These are phyloP conservation scores for Aleiodes testaceus DNA, from an alignment of 2,888 invertebrate species.

Conservation along the genomic window DNA sequence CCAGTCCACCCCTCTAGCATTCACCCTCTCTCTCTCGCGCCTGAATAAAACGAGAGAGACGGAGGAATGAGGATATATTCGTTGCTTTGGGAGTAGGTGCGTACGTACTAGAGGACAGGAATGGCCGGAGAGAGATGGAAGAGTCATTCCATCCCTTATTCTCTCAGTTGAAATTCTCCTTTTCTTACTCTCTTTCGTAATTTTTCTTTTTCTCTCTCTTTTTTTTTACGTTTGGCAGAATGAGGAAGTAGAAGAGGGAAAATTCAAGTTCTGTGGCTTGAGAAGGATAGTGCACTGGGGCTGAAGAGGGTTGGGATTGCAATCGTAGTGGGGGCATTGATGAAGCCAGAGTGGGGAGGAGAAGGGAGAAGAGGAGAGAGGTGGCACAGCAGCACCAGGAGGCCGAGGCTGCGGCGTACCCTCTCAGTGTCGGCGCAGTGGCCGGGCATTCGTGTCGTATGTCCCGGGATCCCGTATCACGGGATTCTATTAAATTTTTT, in stretches of 20 bases:
- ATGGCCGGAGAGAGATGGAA: slow-evolving; percentile 1
- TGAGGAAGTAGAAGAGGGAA: slow-evolving; percentile 33
- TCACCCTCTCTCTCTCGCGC: neutral
- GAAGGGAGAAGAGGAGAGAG: slow-evolving; percentile 28
- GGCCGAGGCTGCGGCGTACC: slow-evolving; percentile 71
- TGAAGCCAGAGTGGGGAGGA: neutral
- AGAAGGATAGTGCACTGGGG: slow-evolving; percentile 25
- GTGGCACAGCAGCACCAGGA: slow-evolving; percentile 63
- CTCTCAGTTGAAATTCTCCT: too few relatives aligned
- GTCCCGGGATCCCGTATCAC: slow-evolving; percentile 53
- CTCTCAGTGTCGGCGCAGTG: slow-evolving; percentile 73
- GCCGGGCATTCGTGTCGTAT: slow-evolving; percentile 72
- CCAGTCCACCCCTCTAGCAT: neutral
- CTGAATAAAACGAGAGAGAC: slow-evolving; percentile 9
- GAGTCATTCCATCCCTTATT: neutral
- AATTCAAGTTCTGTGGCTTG: neutral
- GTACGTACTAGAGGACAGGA: slow-evolving; percentile 32
- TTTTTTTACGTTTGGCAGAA: slow-evolving; percentile 30
- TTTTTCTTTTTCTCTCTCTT: neutral
- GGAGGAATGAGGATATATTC: neutral
- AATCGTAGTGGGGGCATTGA: neutral
- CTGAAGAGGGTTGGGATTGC: slow-evolving; percentile 31
- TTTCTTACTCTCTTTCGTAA: neutral
- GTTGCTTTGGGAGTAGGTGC: slow-evolving; percentile 30
- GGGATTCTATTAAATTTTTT: slow-evolving; percentile 41